Conservation (phyloP, 2,888 invertebrate species). For the Dermolepida albohirtum region DNA sequence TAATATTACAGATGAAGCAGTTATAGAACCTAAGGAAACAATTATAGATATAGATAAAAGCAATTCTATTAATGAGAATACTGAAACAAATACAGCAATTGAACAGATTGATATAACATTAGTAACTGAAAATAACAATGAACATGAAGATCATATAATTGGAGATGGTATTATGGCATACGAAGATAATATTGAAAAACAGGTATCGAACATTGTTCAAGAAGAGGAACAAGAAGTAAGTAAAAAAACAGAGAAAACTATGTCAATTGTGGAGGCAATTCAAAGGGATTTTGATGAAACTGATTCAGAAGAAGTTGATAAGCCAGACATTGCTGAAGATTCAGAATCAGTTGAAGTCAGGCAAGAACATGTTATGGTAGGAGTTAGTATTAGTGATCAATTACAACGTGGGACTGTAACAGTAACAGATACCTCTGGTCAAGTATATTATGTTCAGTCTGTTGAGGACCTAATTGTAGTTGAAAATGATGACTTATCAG, state of each 20-base stretch:
- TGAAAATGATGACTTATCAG: conserved; percentile 31
- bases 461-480: conserved; percentile 42
- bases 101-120: neutral
- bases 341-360: conserved; percentile 1
- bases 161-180: neutral
- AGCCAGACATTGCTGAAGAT: neutral
- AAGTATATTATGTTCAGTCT: conserved; percentile 37
- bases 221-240: conserved; percentile 1
- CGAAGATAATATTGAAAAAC: conserved; percentile 29
- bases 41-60: neutral
- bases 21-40: neutral
- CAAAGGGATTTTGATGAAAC: conserved; percentile 43
- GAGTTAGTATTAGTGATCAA: conserved; percentile 20
- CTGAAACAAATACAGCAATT: neutral
- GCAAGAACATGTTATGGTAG: conserved; percentile 25
- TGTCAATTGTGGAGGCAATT: conserved; percentile 43
- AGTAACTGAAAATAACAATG: neutral
- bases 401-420: conserved; percentile 33
- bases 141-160: neutral
- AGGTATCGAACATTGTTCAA: conserved; percentile 36
- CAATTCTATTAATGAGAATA: conserved; percentile 12
- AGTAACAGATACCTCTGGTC: conserved; percentile 36
- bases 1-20: conserved; percentile 2
- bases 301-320: conserved; percentile 30
- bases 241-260: neutral